Conservation (phyloP, 1,140 invertebrate species). For the Trissolcus basalis region DNA sequence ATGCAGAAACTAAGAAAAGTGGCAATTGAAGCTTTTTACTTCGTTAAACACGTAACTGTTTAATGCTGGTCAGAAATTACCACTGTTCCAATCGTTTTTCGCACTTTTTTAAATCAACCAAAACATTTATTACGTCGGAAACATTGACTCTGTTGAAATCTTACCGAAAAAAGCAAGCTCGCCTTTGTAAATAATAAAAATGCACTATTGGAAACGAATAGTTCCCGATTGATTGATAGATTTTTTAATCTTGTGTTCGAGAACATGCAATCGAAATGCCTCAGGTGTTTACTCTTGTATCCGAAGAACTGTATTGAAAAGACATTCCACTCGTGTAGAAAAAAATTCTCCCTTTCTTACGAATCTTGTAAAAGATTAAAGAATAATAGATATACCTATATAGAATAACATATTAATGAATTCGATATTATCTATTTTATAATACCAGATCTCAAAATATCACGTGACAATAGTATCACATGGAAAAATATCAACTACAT, state of each 20-base stretch:
- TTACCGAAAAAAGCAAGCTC: background rate
- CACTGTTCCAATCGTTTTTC: constrained; percentile 1
- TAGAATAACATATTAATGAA: no score
- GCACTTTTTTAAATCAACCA: no score
- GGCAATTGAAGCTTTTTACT: constrained; percentile 20
- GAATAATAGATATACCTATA: background rate
- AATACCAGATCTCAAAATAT: no score
- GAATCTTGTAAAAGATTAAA: constrained; percentile 33
- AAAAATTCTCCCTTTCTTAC: constrained; percentile 36
- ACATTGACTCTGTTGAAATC: background rate
- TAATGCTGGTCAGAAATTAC: constrained; percentile 6
- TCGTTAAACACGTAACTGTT: constrained; percentile 18
- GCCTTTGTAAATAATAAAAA: constrained; percentile 26
- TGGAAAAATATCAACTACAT: no score
- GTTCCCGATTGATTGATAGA: constrained; percentile 36
- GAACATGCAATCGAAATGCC: constrained; percentile 47
- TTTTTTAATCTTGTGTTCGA: constrained; percentile 42
- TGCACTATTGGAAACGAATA: constrained; percentile 19
- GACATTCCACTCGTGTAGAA: constrained; percentile 40
- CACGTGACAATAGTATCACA: no score
- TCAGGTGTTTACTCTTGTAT: constrained; percentile 49
- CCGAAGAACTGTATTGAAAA: constrained; percentile 42
- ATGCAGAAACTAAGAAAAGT: constrained; percentile 29
- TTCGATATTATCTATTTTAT: no score
- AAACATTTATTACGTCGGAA: background rate